Base-by-base conservation (phyloP, 2,888 invertebrate genomes). In the Leptarthrus brevirostris region DNA sequence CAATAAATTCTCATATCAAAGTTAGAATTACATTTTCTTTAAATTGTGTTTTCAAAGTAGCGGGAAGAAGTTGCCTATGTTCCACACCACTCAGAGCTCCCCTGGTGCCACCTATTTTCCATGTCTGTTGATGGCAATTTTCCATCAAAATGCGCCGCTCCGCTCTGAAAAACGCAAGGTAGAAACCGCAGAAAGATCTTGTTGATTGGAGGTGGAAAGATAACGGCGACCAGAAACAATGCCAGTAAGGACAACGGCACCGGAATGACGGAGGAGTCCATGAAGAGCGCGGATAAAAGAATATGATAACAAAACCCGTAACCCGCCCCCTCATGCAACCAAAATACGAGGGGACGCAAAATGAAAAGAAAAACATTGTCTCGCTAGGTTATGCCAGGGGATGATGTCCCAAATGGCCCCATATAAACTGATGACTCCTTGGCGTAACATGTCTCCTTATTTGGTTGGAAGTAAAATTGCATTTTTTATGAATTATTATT, bases 401-500 rank as follows among this genome's bases (percentile, higher is more conserved):
- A 54, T 34, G 54, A 54, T 54, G 54, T 40, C 53, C 53, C 36
- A 36, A 54, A 54, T 71, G 54, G 53, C 36, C 30, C 49, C 71
- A 71, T 53, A 54, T 71, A 71, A 71, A 66, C 47, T 66, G 66
- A 66, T 47, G 66, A 44, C 66, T 66, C 66, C 66, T 44, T 26
- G 24, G 66, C 66, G 66, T 44, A 66, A 66, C 66, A 66, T 66
- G 66, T 66, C 66, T 66, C 66, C 66, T 66, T 66, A 66, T 66
- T 66, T 66, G 66, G 66, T 47, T 40, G 66, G 75, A 73, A 74
- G 76, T 76, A 56, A 77, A 78, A 79, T 79, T 79, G 79, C 78
- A 78, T 78, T 79, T 78, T 78, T 78, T 78, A 79, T 79, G 79
- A 78, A 79, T 79, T 79, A 78, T 79, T 79, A 79, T 79, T 79